phyloP scores from a whole-genome alignment of 2,113 vertebrate genomes.

The Dryoscopus gambensis region DNA sequence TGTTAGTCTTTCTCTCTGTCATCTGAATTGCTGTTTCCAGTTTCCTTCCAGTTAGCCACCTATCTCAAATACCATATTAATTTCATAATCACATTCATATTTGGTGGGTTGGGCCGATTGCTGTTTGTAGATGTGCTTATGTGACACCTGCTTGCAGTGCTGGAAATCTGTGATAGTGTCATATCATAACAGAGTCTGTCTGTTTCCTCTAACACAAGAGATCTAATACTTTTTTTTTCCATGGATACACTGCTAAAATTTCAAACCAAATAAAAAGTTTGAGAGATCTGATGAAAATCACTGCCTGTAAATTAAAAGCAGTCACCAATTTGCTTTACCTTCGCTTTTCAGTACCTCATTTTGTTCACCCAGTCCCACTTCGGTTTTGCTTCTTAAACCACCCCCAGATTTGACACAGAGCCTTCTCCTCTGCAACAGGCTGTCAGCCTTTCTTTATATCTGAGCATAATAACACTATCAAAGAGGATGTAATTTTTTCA shows the following conservation, averaged over 20 bases:
- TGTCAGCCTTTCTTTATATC: not conserved
- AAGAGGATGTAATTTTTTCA: not conserved
- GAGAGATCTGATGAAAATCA: not conserved
- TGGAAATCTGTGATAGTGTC: not conserved
- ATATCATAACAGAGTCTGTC: not conserved
- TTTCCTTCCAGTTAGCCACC: not conserved
- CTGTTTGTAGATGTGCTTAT: not conserved
- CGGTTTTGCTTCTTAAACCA: not conserved
- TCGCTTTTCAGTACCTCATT: not conserved
- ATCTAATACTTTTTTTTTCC: not conserved
- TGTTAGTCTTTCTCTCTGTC: not conserved
- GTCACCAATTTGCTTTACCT: not conserved
- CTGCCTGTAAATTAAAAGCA: not conserved
- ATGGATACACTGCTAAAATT: not conserved
- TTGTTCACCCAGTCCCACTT: not conserved
- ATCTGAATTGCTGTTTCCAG: not conserved
- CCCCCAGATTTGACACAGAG: not conserved
- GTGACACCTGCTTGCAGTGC: not conserved
- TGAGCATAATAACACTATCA: not conserved
- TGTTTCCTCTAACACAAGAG: not conserved
- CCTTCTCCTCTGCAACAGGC: not conserved
- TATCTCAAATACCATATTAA: not conserved
- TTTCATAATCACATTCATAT: not conserved
- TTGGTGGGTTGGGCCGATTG: accelerated
- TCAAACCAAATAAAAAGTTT: not conserved